phyloP scores from a whole-genome alignment of 2,888 invertebrate genomes.

The Dynastes maya region DNA sequence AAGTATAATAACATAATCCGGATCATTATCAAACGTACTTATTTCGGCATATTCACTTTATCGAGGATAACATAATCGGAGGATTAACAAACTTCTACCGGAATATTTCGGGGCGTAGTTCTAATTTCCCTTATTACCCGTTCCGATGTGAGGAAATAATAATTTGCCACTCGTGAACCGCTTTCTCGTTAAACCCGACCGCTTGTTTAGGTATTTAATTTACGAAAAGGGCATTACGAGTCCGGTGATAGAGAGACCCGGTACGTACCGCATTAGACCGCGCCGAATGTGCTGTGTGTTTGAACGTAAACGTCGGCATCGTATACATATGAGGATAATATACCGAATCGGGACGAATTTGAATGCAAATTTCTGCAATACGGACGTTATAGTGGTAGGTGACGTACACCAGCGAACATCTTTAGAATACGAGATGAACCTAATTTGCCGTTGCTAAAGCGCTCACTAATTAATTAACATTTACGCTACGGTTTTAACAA shows the following conservation, averaged over 20 bases:
- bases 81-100: constrained; percentile 40
- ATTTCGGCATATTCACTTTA: constrained; percentile 31
- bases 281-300: background rate
- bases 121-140: constrained; percentile 45
- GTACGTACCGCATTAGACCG: background rate
- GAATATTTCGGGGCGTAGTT: constrained; percentile 16
- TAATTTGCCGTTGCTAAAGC: too few relatives aligned
- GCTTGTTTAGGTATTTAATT: constrained; percentile 43
- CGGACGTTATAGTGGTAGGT: background rate
- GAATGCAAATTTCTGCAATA: constrained; percentile 30
- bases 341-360: background rate
- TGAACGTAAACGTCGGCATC: background rate
- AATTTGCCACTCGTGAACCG: constrained; percentile 41
- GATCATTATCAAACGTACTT: constrained; percentile 10
- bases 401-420: too few relatives aligned
- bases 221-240: constrained; percentile 26
- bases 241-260: constrained; percentile 27
- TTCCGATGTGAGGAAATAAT: constrained; percentile 44
- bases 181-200: constrained; percentile 41
- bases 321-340: background rate
- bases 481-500: too few relatives aligned
- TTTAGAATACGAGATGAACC: too few relatives aligned
- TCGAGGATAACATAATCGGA: constrained; percentile 21
- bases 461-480: too few relatives aligned
- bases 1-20: background rate